Base-by-base conservation (phyloP, 2,888 invertebrate genomes). In the Cerastis rubricosa region DNA sequence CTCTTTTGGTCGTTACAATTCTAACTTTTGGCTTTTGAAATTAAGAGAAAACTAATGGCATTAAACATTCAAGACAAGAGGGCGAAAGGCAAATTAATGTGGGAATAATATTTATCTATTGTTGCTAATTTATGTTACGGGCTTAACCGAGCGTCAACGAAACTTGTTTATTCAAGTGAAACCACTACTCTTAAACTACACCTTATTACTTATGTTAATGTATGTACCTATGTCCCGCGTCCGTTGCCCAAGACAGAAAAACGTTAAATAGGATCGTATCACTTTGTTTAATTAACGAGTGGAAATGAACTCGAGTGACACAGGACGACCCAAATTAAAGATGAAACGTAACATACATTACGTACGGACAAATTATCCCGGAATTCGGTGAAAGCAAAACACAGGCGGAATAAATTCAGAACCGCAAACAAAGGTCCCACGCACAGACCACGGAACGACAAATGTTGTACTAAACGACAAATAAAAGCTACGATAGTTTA, bases 401-500 rank as follows among this genome's bases (percentile, higher is more conserved):
- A 90, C 83, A 85, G 85, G 66, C 80, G 73, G 90, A 91, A 94
- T 92, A 94, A 95, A 95, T 94, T 94, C 90, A 85, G 84, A 73
- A 89, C 92, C 92, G 87, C 93, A 94, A 95, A 95, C 96, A 95
- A 94, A 94, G 94, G 94, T 92, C 91, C 91, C 88, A 80, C 77
- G 91, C 89, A 86, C 91, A 90, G 88, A 92, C 94, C 94, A 89
- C 94, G 91, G 79, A 84, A 93, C 93, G 93, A 93, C 94, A 94
- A 95, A 94, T 94, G 94, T 94, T 94, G 91, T 92, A 93, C 94
- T 95, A 95, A 96, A 95, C 95, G 96, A 95, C 95, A 96, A 95
- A 95, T 96, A 96, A 96, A 95, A 95, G 94, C 95, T 83, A 91
- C 93, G 91, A 95, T 96, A 95, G 96, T 96, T 96, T 95, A 95